Evolutionary conservation across 2,797 vertebrate species (phyloP).

Genomic region (Spizella passerina): DNA sequence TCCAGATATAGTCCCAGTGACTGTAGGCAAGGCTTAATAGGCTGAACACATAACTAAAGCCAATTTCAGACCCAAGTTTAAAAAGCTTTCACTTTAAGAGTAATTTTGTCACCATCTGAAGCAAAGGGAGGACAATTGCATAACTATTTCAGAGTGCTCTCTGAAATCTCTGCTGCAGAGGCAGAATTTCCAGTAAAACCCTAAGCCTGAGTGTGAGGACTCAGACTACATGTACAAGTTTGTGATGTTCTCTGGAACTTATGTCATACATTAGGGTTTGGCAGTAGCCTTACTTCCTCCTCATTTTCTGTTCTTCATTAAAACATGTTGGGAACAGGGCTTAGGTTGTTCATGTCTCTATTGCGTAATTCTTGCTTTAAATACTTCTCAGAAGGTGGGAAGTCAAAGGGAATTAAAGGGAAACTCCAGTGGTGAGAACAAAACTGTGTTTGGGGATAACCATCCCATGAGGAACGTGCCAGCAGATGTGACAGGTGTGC

Average conservation of each 20-base stretch:
- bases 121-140: background rate
- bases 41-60: background rate
- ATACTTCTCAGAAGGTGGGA: constrained; percentile 39
- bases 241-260: constrained; percentile 1
- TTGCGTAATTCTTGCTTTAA: constrained; percentile 12
- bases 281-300: constrained; percentile 39
- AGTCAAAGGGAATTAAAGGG: constrained; percentile 48
- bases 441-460: background rate
- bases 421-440: background rate
- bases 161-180: background rate
- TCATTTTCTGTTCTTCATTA: constrained; percentile 73
- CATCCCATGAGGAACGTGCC: background rate
- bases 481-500: background rate
- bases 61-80: background rate
- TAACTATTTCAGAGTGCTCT: background rate
- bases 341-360: constrained; percentile 7
- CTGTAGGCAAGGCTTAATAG: background rate
- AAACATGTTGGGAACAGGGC: constrained; percentile 37
- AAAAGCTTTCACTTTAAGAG: background rate
- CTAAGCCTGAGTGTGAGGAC: background rate
- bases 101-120: background rate
- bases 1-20: background rate
- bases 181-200: background rate
- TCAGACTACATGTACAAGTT: background rate
- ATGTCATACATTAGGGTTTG: constrained; percentile 40